A percentile compares a stretch with the other conserved stretches of the same genome.
Conservation (phyloP, 2,797 vertebrate genomes). For the Dendrocincla tyrannina region DNA sequence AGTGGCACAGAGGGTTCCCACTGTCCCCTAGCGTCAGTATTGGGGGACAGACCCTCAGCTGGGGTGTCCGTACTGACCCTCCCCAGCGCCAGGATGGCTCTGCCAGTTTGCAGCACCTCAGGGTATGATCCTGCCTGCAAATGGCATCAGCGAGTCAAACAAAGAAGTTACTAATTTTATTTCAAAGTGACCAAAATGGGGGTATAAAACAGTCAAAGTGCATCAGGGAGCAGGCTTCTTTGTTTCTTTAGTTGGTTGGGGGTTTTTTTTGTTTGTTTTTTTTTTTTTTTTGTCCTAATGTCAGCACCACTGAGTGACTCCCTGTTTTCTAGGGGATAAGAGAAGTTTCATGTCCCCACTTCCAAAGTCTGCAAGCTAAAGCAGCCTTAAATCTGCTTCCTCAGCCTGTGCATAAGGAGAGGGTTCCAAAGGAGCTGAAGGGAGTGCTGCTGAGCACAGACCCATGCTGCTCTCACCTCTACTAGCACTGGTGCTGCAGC, state of each 20-base stretch:
- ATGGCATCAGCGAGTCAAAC: not conserved
- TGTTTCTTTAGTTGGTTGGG: too few species aligned
- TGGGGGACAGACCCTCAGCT: not conserved
- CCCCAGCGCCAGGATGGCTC: rapidly evolving
- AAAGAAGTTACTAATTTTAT: not conserved
- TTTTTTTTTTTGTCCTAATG: too few species aligned
- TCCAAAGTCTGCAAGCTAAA: not conserved
- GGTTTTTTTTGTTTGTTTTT: too few species aligned
- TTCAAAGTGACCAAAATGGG: rapidly evolving
- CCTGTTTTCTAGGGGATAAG: not conserved
- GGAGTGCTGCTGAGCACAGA: too few species aligned
- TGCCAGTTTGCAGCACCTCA: not conserved
- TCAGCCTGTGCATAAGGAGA: not conserved
- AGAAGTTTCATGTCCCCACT: rapidly evolving
- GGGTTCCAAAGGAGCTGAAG: not conserved
- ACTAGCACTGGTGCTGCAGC: not conserved
- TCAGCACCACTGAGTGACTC: not conserved
- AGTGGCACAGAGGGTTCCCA: not conserved
- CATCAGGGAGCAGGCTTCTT: not conserved
- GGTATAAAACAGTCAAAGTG: not conserved
- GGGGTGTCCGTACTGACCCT: not conserved
- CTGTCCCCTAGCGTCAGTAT: rapidly evolving
- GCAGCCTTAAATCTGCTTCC: not conserved
- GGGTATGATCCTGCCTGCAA: not conserved
- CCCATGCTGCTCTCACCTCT: not conserved